phyloP scores from a whole-genome alignment of 2,113 vertebrate species.

The Halcyon malimbica region DNA sequence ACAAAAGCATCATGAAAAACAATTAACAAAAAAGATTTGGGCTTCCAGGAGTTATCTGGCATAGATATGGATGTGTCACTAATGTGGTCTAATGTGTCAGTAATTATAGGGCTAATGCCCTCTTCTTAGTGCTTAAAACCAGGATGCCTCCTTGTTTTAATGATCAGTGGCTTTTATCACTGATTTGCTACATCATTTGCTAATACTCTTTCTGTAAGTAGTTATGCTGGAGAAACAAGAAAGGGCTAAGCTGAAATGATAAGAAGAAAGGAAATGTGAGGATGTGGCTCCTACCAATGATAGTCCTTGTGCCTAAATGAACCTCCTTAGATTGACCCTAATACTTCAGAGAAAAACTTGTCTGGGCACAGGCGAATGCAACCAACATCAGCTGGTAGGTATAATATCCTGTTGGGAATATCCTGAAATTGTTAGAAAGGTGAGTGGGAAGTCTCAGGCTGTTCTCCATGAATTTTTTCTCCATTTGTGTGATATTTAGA shows the following conservation, averaged over 20 bases:
- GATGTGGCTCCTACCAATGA: neutral
- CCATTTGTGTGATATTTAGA: neutral
- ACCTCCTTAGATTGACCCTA: neutral
- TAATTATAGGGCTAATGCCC: constrained; percentile 13
- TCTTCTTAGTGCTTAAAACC: constrained; percentile 9
- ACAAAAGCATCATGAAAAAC: neutral
- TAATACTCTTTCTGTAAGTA: constrained; percentile 16
- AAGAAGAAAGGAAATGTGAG: neutral
- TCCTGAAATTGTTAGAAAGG: neutral
- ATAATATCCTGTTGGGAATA: neutral
- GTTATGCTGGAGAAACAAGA: neutral
- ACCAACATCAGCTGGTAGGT: accelerated
- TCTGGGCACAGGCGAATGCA: neutral
- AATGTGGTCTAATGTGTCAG: constrained; percentile 21
- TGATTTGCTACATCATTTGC: constrained; percentile 10
- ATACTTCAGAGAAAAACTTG: neutral
- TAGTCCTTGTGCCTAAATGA: neutral
- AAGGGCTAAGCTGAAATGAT: neutral
- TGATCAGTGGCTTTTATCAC: constrained; percentile 24
- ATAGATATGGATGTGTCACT: neutral
- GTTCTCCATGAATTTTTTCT: neutral
- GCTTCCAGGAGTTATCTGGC: constrained; percentile 2
- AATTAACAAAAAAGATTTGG: constrained; percentile 6
- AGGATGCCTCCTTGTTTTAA: neutral
- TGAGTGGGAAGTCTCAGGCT: neutral